phyloP scores from a whole-genome alignment of 2,113 vertebrate genomes.

The Reinhardtius hippoglossoides region DNA sequence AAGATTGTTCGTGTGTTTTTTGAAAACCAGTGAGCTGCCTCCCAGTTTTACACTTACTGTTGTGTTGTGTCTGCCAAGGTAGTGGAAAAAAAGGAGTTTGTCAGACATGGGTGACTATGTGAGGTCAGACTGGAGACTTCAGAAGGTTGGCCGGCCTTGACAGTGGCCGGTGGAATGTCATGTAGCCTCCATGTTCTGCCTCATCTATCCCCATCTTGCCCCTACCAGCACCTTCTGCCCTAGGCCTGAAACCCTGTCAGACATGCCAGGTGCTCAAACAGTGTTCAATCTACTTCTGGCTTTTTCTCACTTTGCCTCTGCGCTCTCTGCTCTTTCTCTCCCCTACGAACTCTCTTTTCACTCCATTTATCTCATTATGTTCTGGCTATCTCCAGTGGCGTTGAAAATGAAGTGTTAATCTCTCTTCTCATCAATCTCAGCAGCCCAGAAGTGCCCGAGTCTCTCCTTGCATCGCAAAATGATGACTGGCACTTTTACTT shows the following conservation, averaged over 20 bases:
- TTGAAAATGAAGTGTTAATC: constrained; percentile 84
- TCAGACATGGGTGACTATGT: constrained; percentile 23
- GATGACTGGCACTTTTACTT: constrained; percentile 83
- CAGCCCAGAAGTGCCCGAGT: constrained; percentile 75
- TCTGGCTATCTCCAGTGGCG: constrained; percentile 75
- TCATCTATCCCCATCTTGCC: constrained; percentile 8
- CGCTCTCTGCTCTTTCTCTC: constrained; percentile 20
- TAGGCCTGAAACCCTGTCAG: constrained; percentile 36
- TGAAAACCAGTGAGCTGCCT: no score
- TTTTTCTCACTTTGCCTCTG: constrained; percentile 41
- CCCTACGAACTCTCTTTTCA: constrained; percentile 60
- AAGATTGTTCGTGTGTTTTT: neutral
- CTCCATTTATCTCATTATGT: constrained; percentile 79
- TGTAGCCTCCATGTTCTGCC: constrained; percentile 41
- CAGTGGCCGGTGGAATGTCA: constrained; percentile 18
- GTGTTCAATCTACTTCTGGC: constrained; percentile 25
- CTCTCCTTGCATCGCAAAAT: constrained; percentile 80
- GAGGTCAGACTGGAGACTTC: neutral
- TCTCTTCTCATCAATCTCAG: constrained; percentile 83
- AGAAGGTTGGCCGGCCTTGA: neutral
- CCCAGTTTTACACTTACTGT: neutral
- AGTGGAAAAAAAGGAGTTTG: neutral
- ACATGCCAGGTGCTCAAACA: constrained; percentile 22
- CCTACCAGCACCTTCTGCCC: constrained; percentile 8
- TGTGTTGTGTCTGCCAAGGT: neutral